A percentile compares a stretch with the other conserved stretches of the same genome.
Evolutionary conservation across 2,888 invertebrate genomes (phyloP).

Genomic region (Coleophora flavipennella): DNA sequence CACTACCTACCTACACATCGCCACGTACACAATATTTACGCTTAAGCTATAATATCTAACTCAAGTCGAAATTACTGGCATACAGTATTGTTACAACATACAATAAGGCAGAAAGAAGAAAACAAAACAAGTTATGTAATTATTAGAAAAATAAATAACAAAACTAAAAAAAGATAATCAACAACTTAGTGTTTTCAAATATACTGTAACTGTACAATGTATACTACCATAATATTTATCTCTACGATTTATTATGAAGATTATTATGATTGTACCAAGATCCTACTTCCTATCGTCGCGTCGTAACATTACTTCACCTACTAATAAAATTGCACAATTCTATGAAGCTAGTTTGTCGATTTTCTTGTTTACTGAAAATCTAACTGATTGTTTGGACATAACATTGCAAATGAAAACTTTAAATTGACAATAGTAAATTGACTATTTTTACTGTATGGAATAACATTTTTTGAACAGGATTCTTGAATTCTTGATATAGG

Average conservation of each 20-base stretch:
- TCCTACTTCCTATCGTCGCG: conserved; percentile 47
- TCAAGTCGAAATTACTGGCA: conserved; percentile 62
- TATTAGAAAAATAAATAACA: conserved; percentile 70
- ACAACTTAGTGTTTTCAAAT: conserved; percentile 16
- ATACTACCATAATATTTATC: conserved; percentile 14
- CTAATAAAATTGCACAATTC: conserved; percentile 67
- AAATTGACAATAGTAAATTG: conserved; percentile 13
- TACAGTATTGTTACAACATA: conserved; percentile 33
- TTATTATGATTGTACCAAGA: conserved; percentile 39
- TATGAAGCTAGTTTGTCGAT: conserved; percentile 54
- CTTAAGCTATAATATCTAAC: conserved; percentile 34
- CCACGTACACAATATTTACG: conserved; percentile 51
- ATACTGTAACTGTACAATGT: conserved; percentile 12
- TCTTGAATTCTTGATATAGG: too few species aligned
- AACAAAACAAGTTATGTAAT: conserved; percentile 39
- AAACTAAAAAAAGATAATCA: conserved; percentile 31
- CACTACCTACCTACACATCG: conserved; percentile 43
- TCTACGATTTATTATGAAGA: conserved; percentile 39
- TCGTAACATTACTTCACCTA: conserved; percentile 35
- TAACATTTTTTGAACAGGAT: neutral
- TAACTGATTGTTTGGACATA: conserved; percentile 20
- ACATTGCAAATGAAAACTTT: conserved; percentile 16
- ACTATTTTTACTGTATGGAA: conserved; percentile 5
- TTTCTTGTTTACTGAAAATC: conserved; percentile 19
- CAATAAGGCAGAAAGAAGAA: conserved; percentile 30